Conservation (phyloP, 1,140 invertebrate species). For the Pseudomyrmex gracilis region DNA sequence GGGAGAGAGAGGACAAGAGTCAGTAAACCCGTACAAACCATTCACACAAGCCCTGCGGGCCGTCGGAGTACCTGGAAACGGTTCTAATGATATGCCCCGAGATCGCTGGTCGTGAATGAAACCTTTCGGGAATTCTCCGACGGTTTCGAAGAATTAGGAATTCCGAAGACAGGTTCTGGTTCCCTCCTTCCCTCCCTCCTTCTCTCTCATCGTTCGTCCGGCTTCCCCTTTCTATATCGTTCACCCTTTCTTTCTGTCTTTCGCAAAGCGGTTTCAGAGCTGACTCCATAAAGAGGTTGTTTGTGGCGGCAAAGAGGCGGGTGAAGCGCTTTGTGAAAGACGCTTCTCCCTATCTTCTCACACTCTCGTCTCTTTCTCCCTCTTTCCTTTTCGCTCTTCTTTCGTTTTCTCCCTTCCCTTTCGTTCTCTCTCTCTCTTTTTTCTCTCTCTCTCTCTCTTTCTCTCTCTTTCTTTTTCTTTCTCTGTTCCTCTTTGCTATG, state of each 20-base stretch:
- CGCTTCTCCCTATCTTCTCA: slow-evolving; percentile 49
- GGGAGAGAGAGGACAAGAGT: slow-evolving; percentile 53
- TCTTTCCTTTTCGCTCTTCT: slow-evolving; percentile 33
- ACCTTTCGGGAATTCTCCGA: slow-evolving; percentile 85
- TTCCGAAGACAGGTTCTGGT: slow-evolving; percentile 79
- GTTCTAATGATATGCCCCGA: slow-evolving; percentile 85
- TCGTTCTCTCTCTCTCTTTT: slow-evolving; percentile 35
- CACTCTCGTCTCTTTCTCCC: slow-evolving; percentile 29
- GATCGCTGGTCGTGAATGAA: slow-evolving; percentile 81
- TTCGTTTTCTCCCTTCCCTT: slow-evolving; percentile 39
- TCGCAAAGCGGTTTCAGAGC: slow-evolving; percentile 60
- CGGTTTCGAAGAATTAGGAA: slow-evolving; percentile 86
- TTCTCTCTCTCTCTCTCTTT: slow-evolving; percentile 35
- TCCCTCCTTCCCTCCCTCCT: neutral
- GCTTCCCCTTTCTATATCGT: slow-evolving; percentile 35
- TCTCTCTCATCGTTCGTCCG: neutral
- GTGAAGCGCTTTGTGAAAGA: slow-evolving; percentile 72
- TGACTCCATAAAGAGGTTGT: slow-evolving; percentile 73
- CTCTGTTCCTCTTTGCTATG: slow-evolving; percentile 59
- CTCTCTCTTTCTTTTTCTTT: slow-evolving; percentile 36
- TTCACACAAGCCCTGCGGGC: slow-evolving; percentile 77
- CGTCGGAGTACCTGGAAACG: slow-evolving; percentile 82
- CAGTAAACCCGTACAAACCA: slow-evolving; percentile 74
- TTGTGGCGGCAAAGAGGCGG: slow-evolving; percentile 68
- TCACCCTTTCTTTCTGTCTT: slow-evolving; percentile 50